Percentiles rank a stretch among this genome's conserved stretches.
phyloP scores from a whole-genome alignment of 2,113 vertebrate genomes.

The Talpa occidentalis region DNA sequence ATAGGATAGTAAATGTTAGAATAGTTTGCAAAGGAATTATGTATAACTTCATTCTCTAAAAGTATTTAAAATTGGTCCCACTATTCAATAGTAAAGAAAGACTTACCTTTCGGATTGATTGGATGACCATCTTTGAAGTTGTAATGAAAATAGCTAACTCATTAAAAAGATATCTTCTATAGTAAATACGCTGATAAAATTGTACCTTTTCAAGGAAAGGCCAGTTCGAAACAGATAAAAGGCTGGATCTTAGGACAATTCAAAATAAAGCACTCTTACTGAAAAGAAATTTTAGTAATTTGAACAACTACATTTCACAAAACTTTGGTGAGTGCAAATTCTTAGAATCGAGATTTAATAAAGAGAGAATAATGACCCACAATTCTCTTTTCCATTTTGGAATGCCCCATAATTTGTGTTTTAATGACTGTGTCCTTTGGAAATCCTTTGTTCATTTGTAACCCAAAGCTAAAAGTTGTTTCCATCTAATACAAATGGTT shows the following conservation, averaged over 20 bases:
- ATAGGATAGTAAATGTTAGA: neutral
- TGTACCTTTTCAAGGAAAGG: neutral
- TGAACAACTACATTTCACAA: constrained; percentile 4
- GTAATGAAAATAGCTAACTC: neutral
- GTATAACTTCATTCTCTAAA: neutral
- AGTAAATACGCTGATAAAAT: neutral
- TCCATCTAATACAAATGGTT: constrained; percentile 30
- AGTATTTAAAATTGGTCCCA: constrained; percentile 19
- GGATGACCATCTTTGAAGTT: neutral
- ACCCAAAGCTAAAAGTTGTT: neutral
- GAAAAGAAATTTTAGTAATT: constrained; percentile 10
- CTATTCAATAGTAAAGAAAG: neutral
- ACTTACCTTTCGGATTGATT: neutral
- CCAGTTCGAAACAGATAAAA: constrained; percentile 48
- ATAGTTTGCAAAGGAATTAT: neutral
- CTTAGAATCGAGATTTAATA: constrained; percentile 41
- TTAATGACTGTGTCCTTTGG: neutral
- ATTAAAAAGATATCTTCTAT: neutral
- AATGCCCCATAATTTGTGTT: constrained; percentile 13
- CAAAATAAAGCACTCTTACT: constrained; percentile 27
- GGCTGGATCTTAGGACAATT: neutral
- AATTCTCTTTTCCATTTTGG: constrained; percentile 9
- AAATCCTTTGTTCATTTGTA: neutral
- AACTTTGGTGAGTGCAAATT: neutral
- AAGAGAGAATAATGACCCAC: neutral